Conservation (phyloP, 2,113 vertebrate species). For the Ia io region DNA sequence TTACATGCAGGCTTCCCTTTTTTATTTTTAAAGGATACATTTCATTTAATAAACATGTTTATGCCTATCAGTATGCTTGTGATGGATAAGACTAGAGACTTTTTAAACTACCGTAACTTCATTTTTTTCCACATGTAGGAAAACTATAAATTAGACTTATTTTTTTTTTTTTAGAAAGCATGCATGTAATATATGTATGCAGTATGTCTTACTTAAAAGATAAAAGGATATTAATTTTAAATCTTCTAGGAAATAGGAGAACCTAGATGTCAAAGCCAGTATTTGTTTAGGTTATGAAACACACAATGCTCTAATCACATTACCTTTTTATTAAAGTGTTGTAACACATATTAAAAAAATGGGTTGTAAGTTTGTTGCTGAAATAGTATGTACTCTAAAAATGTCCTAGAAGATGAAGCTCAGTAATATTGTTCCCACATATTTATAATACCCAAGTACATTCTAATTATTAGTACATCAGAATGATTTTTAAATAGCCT, state of each 20-base stretch:
- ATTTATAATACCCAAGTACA: slow-evolving; percentile 48
- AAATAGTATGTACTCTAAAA: slow-evolving; percentile 49
- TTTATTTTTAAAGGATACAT: slow-evolving; percentile 77
- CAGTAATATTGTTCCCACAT: background rate
- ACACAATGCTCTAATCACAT: slow-evolving; percentile 76
- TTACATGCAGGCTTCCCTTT: slow-evolving; percentile 80
- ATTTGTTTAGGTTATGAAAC: slow-evolving; percentile 82
- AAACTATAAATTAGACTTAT: slow-evolving; percentile 78
- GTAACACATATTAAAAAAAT: slow-evolving; percentile 64
- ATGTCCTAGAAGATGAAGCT: background rate
- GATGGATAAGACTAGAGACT: slow-evolving; percentile 80
- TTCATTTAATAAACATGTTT: slow-evolving; percentile 84
- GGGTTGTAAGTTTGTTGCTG: slow-evolving; percentile 67
- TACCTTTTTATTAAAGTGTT: slow-evolving; percentile 74
- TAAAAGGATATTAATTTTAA: slow-evolving; percentile 73
- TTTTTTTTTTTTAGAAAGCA: slow-evolving; percentile 77
- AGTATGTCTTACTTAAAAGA: slow-evolving; percentile 74
- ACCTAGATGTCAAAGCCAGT: slow-evolving; percentile 75
- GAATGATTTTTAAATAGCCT: slow-evolving; percentile 44
- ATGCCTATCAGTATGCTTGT: slow-evolving; percentile 84
- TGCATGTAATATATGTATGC: slow-evolving; percentile 79
- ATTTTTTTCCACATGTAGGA: slow-evolving; percentile 76
- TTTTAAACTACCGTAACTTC: slow-evolving; percentile 79
- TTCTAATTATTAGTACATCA: slow-evolving; percentile 42
- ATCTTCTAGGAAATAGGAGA: slow-evolving; percentile 79